phyloP scores from a whole-genome alignment of 2,797 vertebrate genomes.

The Catharus ustulatus region DNA sequence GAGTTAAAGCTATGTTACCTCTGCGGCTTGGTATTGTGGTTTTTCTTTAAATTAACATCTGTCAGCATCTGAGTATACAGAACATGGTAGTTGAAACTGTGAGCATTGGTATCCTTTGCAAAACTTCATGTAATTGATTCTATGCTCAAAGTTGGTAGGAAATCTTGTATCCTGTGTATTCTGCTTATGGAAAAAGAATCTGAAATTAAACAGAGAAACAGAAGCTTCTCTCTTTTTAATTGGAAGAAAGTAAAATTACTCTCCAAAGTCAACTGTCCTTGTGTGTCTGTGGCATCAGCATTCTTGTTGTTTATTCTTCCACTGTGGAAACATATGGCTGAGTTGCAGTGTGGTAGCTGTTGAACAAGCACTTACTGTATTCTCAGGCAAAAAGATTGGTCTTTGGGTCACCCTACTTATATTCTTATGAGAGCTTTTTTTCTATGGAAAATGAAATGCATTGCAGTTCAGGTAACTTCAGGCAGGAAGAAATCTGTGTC shows the following conservation, averaged over 20 bases:
- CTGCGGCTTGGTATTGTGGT: not conserved
- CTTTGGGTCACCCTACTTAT: not conserved
- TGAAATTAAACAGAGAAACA: not conserved
- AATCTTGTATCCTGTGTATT: not conserved
- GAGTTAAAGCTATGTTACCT: conserved; percentile 36
- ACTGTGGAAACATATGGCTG: not conserved
- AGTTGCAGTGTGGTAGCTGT: not conserved
- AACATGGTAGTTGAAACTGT: not conserved
- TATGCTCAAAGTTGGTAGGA: not conserved
- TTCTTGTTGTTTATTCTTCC: not conserved
- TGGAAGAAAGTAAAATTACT: not conserved
- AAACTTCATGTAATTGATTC: not conserved
- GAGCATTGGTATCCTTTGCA: not conserved
- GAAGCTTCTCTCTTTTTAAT: not conserved
- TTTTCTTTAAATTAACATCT: conserved; percentile 6
- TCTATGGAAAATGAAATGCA: not conserved
- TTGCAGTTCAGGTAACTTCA: not conserved
- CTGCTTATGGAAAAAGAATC: not conserved
- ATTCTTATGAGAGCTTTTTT: not conserved
- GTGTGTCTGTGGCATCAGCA: not conserved
- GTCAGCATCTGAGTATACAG: not conserved
- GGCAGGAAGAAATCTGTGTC: not conserved
- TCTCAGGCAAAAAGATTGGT: not conserved
- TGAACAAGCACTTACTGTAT: not conserved
- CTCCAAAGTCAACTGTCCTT: not conserved